Evolutionary conservation across 2,888 invertebrate genomes (phyloP), one percentile per base, ranked within the genome.

Genomic region (Axea sp.): DNA sequence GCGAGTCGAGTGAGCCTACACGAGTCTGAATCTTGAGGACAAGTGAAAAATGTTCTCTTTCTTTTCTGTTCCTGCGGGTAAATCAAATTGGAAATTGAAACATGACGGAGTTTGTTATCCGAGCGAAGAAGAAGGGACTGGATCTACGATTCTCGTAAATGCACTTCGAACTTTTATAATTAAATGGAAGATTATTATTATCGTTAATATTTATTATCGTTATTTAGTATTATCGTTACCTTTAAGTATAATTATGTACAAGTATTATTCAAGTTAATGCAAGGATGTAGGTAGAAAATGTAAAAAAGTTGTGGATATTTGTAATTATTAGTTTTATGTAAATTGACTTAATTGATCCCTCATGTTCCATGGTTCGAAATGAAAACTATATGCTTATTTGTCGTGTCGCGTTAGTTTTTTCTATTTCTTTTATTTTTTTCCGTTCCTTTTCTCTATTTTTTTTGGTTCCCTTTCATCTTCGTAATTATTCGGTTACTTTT

Each of bases 241-340:
- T 35, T 72, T 67, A 55, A 51, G 35, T 72, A 65, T 72, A 72
- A 65, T 72, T 74, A 68, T 74, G 60, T 74, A 74, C 73, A 74
- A 62, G 67, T 62, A 47, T 49, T 68, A 51, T 72, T 72, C 51
- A 60, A 53, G 69, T 69, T 64, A 62, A 57, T 68, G 49, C 45
- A 68, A 57, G 62, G 68, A 60, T 73, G 62, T 74, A 74, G 68
- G 68, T 74, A 74, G 73, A 74, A 74, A 74, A 74, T 74, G 73
- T 74, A 74, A 74, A 74, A 73, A 74, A 74, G 62, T 68, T 59
- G 45, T 73, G 65, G 37, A 59, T 65, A 65, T 65, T 59, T 64
- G 53, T 57, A 68, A 64, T 73, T 68, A 68, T 67, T 62, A 60
- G 28, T 62, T 67, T 49, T 62, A 64, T 55, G 33, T 43, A 49